Base-by-base conservation (phyloP, 2,888 invertebrate genomes). In the Hyles lineata region DNA sequence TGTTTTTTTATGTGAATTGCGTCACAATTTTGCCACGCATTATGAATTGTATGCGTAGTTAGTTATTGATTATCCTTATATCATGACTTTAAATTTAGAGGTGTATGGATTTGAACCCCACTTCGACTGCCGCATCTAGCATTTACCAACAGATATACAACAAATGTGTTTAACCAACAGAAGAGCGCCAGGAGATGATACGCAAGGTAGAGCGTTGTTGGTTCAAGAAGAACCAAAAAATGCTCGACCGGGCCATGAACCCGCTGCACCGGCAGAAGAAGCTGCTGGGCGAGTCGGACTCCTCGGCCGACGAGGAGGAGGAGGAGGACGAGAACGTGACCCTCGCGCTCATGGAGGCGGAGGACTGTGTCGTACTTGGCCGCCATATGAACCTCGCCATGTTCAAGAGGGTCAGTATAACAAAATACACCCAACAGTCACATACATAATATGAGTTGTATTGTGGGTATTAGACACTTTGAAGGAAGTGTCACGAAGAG, bases 201-300 rank as follows among this genome's bases (percentile, higher is more conserved):
- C 95, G 96, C 23, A 96, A 96, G 0, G 97, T 98, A 0, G 97
- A 98, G 81, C 94, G 95, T 0, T 96, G 96, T 76, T 98, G 98
- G 98, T 95, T 95, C 0, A 96, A 95, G 78, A 95, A 96, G 6
- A 96, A 97, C 84, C 89, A 89, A 52, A 84, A 83, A n/a, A 83
- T 90, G 80, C 59, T 89, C 0, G 78, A 82, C 0, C 85, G 92
- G 0, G 90, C 92, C 0, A n/a, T 74, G n/a, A 86, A 89, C 52
- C 93, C 94, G 0, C 74, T 92, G 11, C 87, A 88, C 52, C 78
- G 85, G 0, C 87, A 89, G 76, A 80, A 83, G 58, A 80, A 80
- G 1, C 55, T 90, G 75, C 75, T 91, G 0, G 85, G 83, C 0
- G 87, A 86, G 19, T 79, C 87, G 0, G 89, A 84, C 1, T 83